Percentiles rank a stretch among this genome's conserved stretches.
Conservation (phyloP, 2,888 invertebrate genomes). For the Acrocera orbiculus region DNA sequence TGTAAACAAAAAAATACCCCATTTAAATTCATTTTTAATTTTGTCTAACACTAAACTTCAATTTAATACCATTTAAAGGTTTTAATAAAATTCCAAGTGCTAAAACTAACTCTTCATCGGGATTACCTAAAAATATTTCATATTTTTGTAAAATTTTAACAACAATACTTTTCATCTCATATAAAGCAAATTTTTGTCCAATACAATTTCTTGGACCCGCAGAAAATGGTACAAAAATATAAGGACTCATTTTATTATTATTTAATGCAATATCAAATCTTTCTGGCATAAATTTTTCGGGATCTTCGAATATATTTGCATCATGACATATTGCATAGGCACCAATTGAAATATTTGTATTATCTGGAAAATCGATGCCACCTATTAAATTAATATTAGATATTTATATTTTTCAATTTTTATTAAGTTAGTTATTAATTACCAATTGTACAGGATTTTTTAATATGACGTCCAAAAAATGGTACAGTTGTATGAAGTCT, state of each 20-base stretch:
- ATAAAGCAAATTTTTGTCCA: slow-evolving; percentile 15
- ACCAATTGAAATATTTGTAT: slow-evolving; percentile 2
- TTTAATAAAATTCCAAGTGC: slow-evolving; percentile 10
- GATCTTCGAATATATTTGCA: slow-evolving; percentile 11
- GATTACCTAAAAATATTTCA: slow-evolving; percentile 8
- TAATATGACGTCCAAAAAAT: slow-evolving; percentile 8
- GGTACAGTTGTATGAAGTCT: slow-evolving; percentile 9
- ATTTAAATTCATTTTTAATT: too few species aligned
- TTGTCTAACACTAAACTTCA: slow-evolving; percentile 4
- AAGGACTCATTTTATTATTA: slow-evolving; percentile 12
- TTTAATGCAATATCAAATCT: slow-evolving; percentile 9
- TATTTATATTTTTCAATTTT: background rate
- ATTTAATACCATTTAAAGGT: slow-evolving; percentile 12
- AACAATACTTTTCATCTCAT: slow-evolving; percentile 13
- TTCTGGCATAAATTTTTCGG: slow-evolving; percentile 14
- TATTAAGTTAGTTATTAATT: background rate
- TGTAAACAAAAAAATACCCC: too few species aligned
- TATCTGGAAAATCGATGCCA: slow-evolving; percentile 1
- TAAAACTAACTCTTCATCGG: slow-evolving; percentile 10
- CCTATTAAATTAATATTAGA: background rate
- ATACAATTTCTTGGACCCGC: slow-evolving; percentile 15
- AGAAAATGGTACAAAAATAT: slow-evolving; percentile 13
- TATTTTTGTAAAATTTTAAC: slow-evolving; percentile 11
- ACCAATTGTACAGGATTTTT: slow-evolving; percentile 3
- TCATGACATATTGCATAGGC: slow-evolving; percentile 7